A percentile compares a stretch with the other conserved stretches of the same genome.
phyloP scores from a whole-genome alignment of 2,113 vertebrate genomes.

The Tichodroma muraria region DNA sequence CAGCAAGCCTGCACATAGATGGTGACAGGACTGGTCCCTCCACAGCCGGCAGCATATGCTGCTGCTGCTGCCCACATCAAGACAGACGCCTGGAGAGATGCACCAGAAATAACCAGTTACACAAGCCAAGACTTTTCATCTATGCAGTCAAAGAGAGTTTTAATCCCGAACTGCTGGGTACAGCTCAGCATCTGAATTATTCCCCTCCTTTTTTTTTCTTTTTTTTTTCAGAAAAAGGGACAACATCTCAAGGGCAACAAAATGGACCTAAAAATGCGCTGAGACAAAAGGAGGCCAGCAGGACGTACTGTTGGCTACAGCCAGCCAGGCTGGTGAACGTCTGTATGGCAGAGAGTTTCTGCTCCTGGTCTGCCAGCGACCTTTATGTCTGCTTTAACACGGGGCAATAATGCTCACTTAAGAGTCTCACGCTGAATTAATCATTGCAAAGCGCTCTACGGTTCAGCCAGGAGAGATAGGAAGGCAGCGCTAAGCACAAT shows the following conservation, averaged over 20 bases:
- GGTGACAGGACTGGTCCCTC: not conserved
- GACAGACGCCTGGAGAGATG: not conserved
- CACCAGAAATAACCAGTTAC: slow-evolving; percentile 1
- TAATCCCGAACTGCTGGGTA: not conserved
- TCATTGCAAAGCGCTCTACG: not conserved
- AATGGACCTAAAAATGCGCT: not conserved
- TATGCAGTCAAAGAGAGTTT: not conserved
- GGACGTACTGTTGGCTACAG: not conserved
- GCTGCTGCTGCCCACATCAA: not conserved
- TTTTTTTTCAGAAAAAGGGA: not conserved
- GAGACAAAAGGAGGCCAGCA: not conserved
- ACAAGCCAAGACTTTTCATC: not conserved
- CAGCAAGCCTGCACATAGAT: not conserved
- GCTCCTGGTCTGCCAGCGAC: not conserved
- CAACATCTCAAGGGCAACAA: not conserved
- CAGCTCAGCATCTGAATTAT: not conserved
- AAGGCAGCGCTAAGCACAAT: not conserved
- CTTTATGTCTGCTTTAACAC: not conserved
- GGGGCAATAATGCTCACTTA: not conserved
- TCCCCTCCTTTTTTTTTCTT: not conserved
- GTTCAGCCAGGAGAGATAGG: not conserved
- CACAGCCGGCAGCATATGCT: not conserved
- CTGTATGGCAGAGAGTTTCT: not conserved
- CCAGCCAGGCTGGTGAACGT: not conserved
- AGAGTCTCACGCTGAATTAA: slow-evolving; percentile 1